Evolutionary conservation across 2,888 invertebrate genomes (phyloP).

Genomic region (Cheilosia soror): DNA sequence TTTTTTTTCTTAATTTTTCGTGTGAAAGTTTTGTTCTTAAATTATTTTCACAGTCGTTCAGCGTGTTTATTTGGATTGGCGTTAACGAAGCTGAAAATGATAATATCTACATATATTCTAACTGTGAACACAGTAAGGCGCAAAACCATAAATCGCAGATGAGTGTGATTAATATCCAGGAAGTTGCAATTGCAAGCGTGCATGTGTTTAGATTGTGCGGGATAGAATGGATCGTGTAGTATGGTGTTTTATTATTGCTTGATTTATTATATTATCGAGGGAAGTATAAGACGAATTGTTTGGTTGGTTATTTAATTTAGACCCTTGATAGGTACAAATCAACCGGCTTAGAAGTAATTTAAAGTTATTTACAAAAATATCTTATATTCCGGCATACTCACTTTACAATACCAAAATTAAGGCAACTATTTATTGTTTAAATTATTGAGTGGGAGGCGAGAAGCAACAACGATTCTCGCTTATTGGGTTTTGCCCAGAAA

Average conservation of each 20-base stretch:
- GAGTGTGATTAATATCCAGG: constrained; percentile 15
- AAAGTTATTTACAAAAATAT: too few species aligned
- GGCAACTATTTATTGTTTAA: too few species aligned
- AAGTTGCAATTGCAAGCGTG: constrained; percentile 2
- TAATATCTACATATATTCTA: neutral
- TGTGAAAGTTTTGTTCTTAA: neutral
- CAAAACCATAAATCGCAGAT: constrained; percentile 15
- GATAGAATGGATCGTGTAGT: neutral
- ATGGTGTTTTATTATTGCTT: neutral
- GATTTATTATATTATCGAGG: constrained; percentile 11
- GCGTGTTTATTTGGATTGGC: constrained; percentile 5
- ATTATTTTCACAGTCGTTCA: neutral
- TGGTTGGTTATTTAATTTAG: too few species aligned
- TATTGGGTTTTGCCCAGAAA: too few species aligned
- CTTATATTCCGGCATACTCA: too few species aligned
- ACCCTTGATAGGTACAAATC: too few species aligned
- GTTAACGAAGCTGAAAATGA: constrained; percentile 1
- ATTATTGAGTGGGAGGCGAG: too few species aligned
- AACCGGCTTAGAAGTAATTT: too few species aligned
- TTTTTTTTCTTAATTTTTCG: too few species aligned
- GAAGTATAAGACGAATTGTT: neutral
- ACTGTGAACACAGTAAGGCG: neutral
- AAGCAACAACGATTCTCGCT: too few species aligned
- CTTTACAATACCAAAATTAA: too few species aligned
- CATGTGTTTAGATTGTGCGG: neutral